phyloP scores from a whole-genome alignment of 2,797 vertebrate genomes.

The Neoniphon sammara region DNA sequence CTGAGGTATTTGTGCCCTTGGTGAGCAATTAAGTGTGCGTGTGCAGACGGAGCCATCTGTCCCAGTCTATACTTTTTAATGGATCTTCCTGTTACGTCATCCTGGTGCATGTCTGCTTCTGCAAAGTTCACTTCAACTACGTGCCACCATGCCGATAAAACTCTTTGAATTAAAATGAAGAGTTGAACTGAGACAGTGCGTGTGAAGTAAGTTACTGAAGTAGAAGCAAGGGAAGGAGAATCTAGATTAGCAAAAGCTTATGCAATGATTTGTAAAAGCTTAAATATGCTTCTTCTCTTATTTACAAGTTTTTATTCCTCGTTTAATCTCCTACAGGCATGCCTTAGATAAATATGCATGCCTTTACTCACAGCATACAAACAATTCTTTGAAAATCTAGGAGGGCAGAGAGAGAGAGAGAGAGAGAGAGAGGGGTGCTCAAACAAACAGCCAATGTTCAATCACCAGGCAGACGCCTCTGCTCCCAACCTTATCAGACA shows the following conservation, averaged over 20 bases:
- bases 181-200: slow-evolving; percentile 6
- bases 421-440: background rate
- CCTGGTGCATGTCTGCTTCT: slow-evolving; percentile 19
- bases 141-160: slow-evolving; percentile 28
- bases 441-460: slow-evolving; percentile 53
- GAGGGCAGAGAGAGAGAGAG: background rate
- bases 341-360: slow-evolving; percentile 35
- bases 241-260: slow-evolving; percentile 22
- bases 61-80: slow-evolving; percentile 56
- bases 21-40: slow-evolving; percentile 1
- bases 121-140: slow-evolving; percentile 40
- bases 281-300: slow-evolving; percentile 19
- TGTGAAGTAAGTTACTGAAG: background rate
- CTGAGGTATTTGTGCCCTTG: slow-evolving; percentile 30
- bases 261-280: slow-evolving; percentile 15
- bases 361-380: slow-evolving; percentile 15
- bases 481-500: slow-evolving; percentile 51
- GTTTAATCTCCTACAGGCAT: background rate
- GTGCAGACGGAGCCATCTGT: slow-evolving; percentile 56
- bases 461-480: slow-evolving; percentile 41
- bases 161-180: slow-evolving; percentile 31
- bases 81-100: slow-evolving; percentile 30
- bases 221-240: background rate
- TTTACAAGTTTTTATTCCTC: background rate
- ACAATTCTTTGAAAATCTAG: slow-evolving; percentile 16